Evolutionary conservation across 2,113 vertebrate genomes (phyloP).

Genomic region (Caranx ignobilis): DNA sequence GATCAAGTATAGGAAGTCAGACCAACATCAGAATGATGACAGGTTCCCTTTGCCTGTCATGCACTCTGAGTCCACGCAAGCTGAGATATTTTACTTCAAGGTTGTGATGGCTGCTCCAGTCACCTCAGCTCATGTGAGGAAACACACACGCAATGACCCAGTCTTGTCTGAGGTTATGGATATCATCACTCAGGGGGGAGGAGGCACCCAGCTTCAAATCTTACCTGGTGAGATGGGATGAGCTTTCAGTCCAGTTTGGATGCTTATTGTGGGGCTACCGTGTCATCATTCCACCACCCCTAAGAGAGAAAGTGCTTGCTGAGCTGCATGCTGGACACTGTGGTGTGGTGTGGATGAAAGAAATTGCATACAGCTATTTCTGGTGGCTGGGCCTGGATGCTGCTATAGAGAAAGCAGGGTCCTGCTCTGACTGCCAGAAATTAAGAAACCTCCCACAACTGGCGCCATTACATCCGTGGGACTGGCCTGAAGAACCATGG

Average conservation of each 20-base stretch:
- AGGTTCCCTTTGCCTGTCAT: not conserved
- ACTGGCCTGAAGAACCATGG: too few relatives aligned
- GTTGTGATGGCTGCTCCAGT: not conserved
- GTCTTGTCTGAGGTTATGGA: not conserved
- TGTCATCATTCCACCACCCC: constrained; percentile 6
- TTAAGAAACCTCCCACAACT: too few relatives aligned
- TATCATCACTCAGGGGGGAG: not conserved
- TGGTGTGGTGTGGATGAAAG: too few relatives aligned
- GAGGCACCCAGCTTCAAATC: not conserved
- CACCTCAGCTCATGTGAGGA: not conserved
- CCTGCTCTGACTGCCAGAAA: too few relatives aligned
- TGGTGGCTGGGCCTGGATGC: too few relatives aligned
- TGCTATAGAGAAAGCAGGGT: too few relatives aligned
- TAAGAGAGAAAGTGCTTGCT: constrained; percentile 1
- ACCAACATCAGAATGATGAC: not conserved
- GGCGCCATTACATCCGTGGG: too few relatives aligned
- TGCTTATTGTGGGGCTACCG: constrained; percentile 4
- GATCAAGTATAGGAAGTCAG: constrained; percentile 1
- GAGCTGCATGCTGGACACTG: too few relatives aligned
- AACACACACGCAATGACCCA: not conserved
- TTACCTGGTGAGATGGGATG: constrained; percentile 1
- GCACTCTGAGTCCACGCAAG: too few relatives aligned
- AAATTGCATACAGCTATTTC: too few relatives aligned
- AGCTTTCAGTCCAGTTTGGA: not conserved
- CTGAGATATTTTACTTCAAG: too few relatives aligned